Conservation (phyloP, 2,888 invertebrate genomes). For the Hydriomena furcata region DNA sequence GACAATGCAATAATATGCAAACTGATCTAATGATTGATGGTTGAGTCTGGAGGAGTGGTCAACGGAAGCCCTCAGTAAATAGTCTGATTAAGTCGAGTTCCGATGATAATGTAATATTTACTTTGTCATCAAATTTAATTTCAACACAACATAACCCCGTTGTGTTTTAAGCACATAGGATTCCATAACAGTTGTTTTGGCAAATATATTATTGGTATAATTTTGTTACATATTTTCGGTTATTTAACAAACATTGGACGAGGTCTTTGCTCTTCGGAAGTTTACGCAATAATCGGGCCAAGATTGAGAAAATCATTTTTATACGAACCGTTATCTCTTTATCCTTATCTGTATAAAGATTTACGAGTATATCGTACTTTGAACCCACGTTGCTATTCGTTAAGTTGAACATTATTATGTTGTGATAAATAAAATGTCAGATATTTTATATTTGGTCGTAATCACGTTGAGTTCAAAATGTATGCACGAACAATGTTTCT, state of each 20-base stretch:
- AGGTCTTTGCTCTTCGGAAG: constrained; percentile 57
- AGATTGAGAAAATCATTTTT: constrained; percentile 16
- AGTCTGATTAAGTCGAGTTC: too few relatives aligned
- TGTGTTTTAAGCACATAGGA: too few relatives aligned
- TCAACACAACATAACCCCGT: too few relatives aligned
- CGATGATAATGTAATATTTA: too few relatives aligned
- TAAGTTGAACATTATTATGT: constrained; percentile 14
- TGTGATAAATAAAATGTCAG: constrained; percentile 1
- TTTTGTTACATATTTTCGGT: constrained; percentile 52
- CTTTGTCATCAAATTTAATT: too few relatives aligned
- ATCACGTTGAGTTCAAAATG: neutral
- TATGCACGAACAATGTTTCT: constrained; percentile 15
- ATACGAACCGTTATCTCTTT: constrained; percentile 29
- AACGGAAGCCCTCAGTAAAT: too few relatives aligned
- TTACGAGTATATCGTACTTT: constrained; percentile 42
- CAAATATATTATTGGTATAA: constrained; percentile 59
- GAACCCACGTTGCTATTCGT: constrained; percentile 32
- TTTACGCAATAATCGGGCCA: constrained; percentile 48
- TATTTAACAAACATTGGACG: constrained; percentile 49
- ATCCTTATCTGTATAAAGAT: constrained; percentile 41
- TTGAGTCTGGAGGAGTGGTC: too few relatives aligned
- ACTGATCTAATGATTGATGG: too few relatives aligned
- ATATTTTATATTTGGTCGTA: too few relatives aligned
- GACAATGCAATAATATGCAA: too few relatives aligned
- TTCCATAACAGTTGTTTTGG: too few relatives aligned